A percentile compares a stretch with the other conserved stretches of the same genome.
phyloP scores from a whole-genome alignment of 2,888 invertebrate species.

The Drosophila subsilvestris region DNA sequence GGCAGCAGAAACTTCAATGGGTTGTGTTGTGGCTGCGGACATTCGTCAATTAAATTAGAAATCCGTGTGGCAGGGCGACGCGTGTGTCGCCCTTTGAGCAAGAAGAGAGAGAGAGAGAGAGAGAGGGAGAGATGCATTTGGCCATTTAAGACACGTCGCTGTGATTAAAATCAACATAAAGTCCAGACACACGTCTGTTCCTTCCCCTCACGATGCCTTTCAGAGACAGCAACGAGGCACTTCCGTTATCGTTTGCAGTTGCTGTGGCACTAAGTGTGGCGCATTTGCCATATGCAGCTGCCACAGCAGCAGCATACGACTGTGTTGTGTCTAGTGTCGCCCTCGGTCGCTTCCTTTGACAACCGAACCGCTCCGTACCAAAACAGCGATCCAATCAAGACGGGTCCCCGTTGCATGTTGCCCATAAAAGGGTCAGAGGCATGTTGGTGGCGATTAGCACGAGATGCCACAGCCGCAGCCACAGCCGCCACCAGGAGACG shows the following conservation, averaged over 20 bases:
- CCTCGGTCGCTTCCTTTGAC: slow-evolving; percentile 23
- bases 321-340: slow-evolving; percentile 17
- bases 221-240: slow-evolving; percentile 48
- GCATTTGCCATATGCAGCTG: slow-evolving; percentile 21
- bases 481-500: neutral
- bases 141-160: slow-evolving; percentile 53
- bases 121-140: slow-evolving; percentile 40
- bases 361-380: slow-evolving; percentile 4
- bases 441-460: slow-evolving; percentile 44
- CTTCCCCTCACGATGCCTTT: slow-evolving; percentile 27
- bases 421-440: slow-evolving; percentile 46
- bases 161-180: slow-evolving; percentile 55
- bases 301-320: neutral
- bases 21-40: slow-evolving; percentile 25
- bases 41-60: slow-evolving; percentile 53
- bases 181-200: slow-evolving; percentile 33
- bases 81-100: slow-evolving; percentile 5
- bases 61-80: slow-evolving; percentile 23
- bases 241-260: slow-evolving; percentile 43
- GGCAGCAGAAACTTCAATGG: slow-evolving; percentile 26
- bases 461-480: slow-evolving; percentile 23
- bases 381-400: slow-evolving; percentile 34
- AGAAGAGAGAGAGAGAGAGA: slow-evolving; percentile 11
- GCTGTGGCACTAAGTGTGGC: slow-evolving; percentile 15
- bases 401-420: slow-evolving; percentile 22